Conservation (phyloP, 2,888 invertebrate genomes). For the Temnothorax rugatulus region DNA sequence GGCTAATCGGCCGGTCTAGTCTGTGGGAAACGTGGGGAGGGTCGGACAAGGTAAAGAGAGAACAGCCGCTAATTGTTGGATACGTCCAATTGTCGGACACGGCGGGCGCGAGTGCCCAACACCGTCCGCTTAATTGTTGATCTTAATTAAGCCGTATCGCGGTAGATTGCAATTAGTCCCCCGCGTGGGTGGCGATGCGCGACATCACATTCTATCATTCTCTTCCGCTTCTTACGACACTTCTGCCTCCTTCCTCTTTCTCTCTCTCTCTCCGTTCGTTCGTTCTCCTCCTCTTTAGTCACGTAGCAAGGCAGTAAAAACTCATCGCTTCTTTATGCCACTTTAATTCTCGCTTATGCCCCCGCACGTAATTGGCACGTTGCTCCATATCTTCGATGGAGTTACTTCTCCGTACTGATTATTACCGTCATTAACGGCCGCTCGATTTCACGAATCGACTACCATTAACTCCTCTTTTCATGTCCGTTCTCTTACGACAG, state of each 20-base stretch:
- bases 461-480: conserved; percentile 30
- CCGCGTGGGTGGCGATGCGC: conserved; percentile 60
- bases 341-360: conserved; percentile 64
- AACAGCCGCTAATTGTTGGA: conserved; percentile 44
- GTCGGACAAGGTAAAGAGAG: conserved; percentile 14
- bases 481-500: neutral
- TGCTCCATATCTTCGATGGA: conserved; percentile 54
- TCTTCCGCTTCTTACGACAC: conserved; percentile 60
- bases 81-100: conserved; percentile 53
- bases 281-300: conserved; percentile 46
- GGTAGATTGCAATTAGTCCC: conserved; percentile 67
- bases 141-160: conserved; percentile 71
- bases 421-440: conserved; percentile 39
- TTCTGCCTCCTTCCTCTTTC: neutral
- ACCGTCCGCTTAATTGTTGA: conserved; percentile 59
- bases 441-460: conserved; percentile 34
- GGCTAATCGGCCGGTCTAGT: conserved; percentile 28
- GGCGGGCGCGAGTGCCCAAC: conserved; percentile 1
- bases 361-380: conserved; percentile 63
- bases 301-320: conserved; percentile 67
- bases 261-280: neutral
- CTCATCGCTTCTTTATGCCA: conserved; percentile 49
- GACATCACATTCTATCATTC: conserved; percentile 62
- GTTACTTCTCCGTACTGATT: conserved; percentile 46
- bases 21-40: conserved; percentile 41